Base-by-base conservation (phyloP, 2,888 invertebrate species). In the Microctonus hyperodae region DNA sequence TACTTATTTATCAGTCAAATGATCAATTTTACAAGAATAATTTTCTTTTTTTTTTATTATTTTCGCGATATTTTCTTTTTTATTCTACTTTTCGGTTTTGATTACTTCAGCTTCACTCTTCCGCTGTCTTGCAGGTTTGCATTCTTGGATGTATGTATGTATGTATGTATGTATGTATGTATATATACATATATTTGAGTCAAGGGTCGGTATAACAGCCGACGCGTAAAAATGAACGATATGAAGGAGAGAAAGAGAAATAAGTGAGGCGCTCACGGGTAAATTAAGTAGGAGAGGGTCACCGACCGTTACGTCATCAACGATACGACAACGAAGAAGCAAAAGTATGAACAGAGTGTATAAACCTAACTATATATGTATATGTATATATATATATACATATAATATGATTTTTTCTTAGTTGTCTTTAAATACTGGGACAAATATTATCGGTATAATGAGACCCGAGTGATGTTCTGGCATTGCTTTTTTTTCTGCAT, bases 261-360 rank as follows among this genome's bases (percentile, higher is more conserved):
- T 69, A 67, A 65, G 67, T 57, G 60, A 69, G 70, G 72, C 67
- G 70, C 67, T 74, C 68, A 65, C 69, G 70, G 35, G 72, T 70
- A 68, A 61, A 50, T 67, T 64, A 75, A 71, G 76, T 74, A 76
- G 76, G 70, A 75, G 77, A 81, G 80, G 83, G 79, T 83, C 83
- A 81, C 70, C 81, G 83, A 83, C 83, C 83, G 81, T 83, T 81
- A 83, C 81, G 80, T 83, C 83, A 83, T 81, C 80, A 72, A 71
- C 16, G 16, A 16, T 44, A 44, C 7, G 16, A 44, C 76, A 75
- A 72, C 73, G 76, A 73, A 73, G 76, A 75, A 75, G 75, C 76
- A 76, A 74, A 75, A 73, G 58, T 50, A 31, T 48, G 35, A 44
- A 20, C 28, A 28, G 51, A 6, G 23, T 20, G 69, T 71, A 61